Evolutionary conservation across 1,140 invertebrate species (phyloP).

Genomic region (Trissolcus basalis): DNA sequence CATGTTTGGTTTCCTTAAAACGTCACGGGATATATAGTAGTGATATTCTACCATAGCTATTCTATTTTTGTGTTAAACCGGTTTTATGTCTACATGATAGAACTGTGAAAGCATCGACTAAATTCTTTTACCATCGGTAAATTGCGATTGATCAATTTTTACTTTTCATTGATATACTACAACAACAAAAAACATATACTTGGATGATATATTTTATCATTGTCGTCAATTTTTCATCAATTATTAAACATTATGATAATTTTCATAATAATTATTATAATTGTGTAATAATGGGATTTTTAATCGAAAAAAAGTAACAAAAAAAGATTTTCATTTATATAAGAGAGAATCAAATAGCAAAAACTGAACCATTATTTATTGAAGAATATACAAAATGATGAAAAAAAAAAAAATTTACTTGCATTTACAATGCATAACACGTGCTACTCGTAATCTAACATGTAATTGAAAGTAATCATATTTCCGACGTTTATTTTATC

Average conservation of each 20-base stretch:
- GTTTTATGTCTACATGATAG: conserved; percentile 23
- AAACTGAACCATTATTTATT: not conserved
- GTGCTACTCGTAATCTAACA: conserved; percentile 36
- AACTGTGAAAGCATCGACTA: conserved; percentile 11
- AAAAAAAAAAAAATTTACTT: conserved; percentile 24
- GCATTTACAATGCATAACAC: conserved; percentile 44
- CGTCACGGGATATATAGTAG: conserved; percentile 25
- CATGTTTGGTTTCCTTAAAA: conserved; percentile 25
- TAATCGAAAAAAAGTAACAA: too few relatives aligned
- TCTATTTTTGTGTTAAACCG: conserved; percentile 37
- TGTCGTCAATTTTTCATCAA: too few relatives aligned
- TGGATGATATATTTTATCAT: too few relatives aligned
- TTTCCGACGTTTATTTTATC: conserved; percentile 55
- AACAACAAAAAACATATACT: not conserved
- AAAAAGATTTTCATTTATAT: too few relatives aligned
- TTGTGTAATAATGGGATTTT: too few relatives aligned
- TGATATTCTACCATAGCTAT: conserved; percentile 21
- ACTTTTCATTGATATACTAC: not conserved
- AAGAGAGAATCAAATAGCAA: too few relatives aligned
- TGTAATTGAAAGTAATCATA: conserved; percentile 44
- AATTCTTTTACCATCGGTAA: conserved; percentile 30
- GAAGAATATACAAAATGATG: not conserved
- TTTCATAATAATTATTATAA: too few relatives aligned
- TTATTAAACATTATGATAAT: too few relatives aligned
- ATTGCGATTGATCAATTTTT: not conserved